Percentiles rank a stretch among this genome's conserved stretches.
phyloP scores from a whole-genome alignment of 2,113 vertebrate species.

The Capricornis sumatraensis region DNA sequence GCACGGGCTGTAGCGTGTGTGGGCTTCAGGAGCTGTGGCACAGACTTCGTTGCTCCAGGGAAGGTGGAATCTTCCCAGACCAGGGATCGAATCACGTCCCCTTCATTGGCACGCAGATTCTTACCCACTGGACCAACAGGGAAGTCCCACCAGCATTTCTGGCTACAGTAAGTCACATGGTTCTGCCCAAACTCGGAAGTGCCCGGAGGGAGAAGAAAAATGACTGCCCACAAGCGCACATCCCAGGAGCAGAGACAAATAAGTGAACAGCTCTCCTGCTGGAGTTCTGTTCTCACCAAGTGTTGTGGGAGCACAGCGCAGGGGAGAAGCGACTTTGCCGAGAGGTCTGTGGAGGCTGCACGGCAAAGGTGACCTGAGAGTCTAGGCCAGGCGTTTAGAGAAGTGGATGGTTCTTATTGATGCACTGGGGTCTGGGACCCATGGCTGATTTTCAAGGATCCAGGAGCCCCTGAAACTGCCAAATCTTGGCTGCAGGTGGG shows the following conservation, averaged over 20 bases:
- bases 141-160: not conserved
- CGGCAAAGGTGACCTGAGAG: not conserved
- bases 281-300: not conserved
- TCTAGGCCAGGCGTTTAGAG: no score
- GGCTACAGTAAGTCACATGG: not conserved
- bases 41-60: not conserved
- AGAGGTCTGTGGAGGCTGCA: not conserved
- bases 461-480: not conserved
- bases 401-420: not conserved
- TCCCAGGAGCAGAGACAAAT: not conserved
- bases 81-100: not conserved
- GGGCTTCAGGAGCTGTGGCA: not conserved
- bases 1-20: not conserved
- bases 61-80: not conserved
- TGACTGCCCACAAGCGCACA: not conserved
- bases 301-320: not conserved
- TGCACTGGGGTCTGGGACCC: not conserved
- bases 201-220: not conserved
- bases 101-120: not conserved
- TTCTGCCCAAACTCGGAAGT: not conserved
- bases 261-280: no score
- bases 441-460: not conserved
- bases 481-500: not conserved
- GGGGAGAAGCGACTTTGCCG: accelerated
- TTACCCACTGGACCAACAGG: not conserved